phyloP scores from a whole-genome alignment of 2,113 vertebrate genomes.

The Tachysurus fulvidraco region DNA sequence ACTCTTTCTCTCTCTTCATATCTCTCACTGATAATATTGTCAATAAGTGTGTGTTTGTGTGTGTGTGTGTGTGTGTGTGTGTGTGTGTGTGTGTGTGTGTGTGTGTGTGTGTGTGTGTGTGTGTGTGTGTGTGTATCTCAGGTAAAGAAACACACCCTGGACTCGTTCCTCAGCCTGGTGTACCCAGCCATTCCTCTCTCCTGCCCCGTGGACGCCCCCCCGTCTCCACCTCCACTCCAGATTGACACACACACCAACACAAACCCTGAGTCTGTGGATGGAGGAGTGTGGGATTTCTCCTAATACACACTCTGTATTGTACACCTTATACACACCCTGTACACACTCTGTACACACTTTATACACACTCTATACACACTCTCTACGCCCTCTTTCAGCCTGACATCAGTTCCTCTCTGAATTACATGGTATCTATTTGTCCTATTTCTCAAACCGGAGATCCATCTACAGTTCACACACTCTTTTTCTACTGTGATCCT shows the following conservation, averaged over 20 bases:
- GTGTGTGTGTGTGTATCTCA: conserved; percentile 63
- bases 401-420: neutral
- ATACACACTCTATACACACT: neutral
- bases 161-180: conserved; percentile 85
- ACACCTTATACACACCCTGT: neutral
- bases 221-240: conserved; percentile 60
- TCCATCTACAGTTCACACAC: conserved; percentile 50
- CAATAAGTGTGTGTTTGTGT: conserved; percentile 19
- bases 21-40: neutral
- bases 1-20: neutral
- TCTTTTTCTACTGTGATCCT: conserved; percentile 59
- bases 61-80: conserved; percentile 61
- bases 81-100: conserved; percentile 60
- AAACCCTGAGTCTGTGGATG: conserved; percentile 54
- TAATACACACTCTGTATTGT: conserved; percentile 46
- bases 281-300: conserved; percentile 72
- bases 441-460: neutral
- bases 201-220: conserved; percentile 68
- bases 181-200: conserved; percentile 80
- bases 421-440: neutral
- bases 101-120: conserved; percentile 33
- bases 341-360: neutral
- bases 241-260: conserved; percentile 57
- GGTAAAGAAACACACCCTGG: conserved; percentile 87
- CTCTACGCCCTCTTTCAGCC: neutral